Evolutionary conservation across 2,797 vertebrate species (phyloP), one percentile per base, ranked within the genome.

Genomic region (Eospalax fontanierii): DNA sequence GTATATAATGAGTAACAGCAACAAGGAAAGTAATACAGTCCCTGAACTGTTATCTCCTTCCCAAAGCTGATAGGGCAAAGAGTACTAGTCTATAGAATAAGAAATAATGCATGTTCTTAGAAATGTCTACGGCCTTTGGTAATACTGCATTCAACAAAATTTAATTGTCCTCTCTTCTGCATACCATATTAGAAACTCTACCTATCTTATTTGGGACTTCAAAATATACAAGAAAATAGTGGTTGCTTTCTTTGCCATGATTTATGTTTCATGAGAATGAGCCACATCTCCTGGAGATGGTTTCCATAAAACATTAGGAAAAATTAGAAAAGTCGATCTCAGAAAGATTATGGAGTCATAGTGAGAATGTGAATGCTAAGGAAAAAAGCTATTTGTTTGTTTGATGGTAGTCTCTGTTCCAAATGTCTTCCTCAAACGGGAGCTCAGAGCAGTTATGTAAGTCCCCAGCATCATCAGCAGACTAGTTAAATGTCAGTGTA

Each of bases 191-290:
- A 10, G 81, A 63, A n/a, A 75, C 19, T 30, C 85, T 87, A 35
- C 28, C 16, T 4, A 30, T 50, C 40, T 28, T 14, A 66, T 66
- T 46, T 66, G 61, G 63, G 46, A n/a, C 24, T 33, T 40, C 28
- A 61, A 90, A 89, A 70, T 71, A 50, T 83, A 26, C 21, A 65
- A 73, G 74, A 95, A 91, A 80, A 94, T 43, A 18, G 14, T 61
- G 26, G 30, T 26, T 63, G 16, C 35, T 50, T 91, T 82, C n/a
- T 70, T 92, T 46, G 19, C 0, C 15, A 21, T 89, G 82, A 24
- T 86, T 87, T 61, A 50, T 40, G 61, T 91, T 86, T 89, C 4
- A 1, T 54, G 92, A 89, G 79, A 90, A 54, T n/a, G 61, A 1
- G n/a, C 83, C 28, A 78, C 10, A 83, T 63, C 7, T 80, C 63